Conservation (phyloP, 1,140 invertebrate species). For the Drosophila sucinea region DNA sequence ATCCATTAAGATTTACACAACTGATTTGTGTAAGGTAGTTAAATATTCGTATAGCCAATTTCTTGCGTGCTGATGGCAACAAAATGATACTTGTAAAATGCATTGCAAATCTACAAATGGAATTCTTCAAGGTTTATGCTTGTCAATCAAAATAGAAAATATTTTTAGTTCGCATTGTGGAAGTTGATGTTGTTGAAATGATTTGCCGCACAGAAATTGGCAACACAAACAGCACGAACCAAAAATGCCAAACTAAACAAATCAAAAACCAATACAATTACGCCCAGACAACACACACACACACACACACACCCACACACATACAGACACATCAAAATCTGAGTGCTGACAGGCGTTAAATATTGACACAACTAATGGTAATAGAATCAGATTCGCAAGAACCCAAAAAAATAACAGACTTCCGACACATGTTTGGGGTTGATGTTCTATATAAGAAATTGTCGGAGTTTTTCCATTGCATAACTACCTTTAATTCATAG, state of each 20-base stretch:
- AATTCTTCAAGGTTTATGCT: conserved; percentile 35
- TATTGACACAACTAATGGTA: conserved; percentile 61
- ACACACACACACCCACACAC: conserved; percentile 12
- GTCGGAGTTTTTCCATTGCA: neutral
- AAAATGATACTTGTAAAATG: neutral
- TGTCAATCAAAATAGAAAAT: conserved; percentile 57
- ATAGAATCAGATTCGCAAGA: conserved; percentile 7
- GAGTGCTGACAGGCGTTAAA: conserved; percentile 36
- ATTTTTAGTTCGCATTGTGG: conserved; percentile 48
- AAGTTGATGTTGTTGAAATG: conserved; percentile 56
- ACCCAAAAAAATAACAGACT: neutral
- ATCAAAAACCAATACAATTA: conserved; percentile 40
- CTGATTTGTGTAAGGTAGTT: too few relatives aligned
- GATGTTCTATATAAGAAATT: neutral
- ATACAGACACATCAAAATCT: conserved; percentile 8
- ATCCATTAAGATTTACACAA: too few relatives aligned
- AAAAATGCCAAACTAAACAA: conserved; percentile 57
- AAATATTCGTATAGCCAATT: neutral
- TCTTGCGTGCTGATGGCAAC: neutral
- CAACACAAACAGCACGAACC: conserved; percentile 45
- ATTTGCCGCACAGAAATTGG: conserved; percentile 44
- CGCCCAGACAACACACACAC: conserved; percentile 3
- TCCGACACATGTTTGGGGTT: neutral
- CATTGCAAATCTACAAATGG: conserved; percentile 33
- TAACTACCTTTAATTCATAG: conserved; percentile 3